A percentile compares a stretch with the other conserved stretches of the same genome.
These are phyloP conservation scores for Linnaemya vulpina DNA, from an alignment of 2,888 invertebrate genomes.

Conservation along the genomic window DNA sequence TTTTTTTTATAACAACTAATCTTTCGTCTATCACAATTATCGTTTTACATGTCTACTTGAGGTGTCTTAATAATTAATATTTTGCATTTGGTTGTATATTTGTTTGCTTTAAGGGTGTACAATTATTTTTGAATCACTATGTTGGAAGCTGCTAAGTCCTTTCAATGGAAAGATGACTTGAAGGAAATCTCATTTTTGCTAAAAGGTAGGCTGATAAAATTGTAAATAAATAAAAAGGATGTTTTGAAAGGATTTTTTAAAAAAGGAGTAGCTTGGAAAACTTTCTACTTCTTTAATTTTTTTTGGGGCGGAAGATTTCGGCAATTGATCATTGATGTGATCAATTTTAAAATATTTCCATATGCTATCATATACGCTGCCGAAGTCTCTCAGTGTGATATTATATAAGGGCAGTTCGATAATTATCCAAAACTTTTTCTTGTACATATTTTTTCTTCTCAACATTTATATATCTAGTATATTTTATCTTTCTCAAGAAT, in stretches of 20 bases:
- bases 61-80: constrained; percentile 18
- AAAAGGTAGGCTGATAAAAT: neutral
- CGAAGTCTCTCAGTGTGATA: no score
- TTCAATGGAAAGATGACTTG: constrained; percentile 62
- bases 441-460: no score
- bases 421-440: no score
- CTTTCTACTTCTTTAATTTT: neutral
- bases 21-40: constrained; percentile 46
- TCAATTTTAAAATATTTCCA: no score
- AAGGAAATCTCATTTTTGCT: constrained; percentile 10
- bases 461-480: no score
- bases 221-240: neutral
- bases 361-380: no score
- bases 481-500: no score
- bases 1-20: constrained; percentile 69
- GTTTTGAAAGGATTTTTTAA: neutral
- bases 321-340: no score
- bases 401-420: no score
- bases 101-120: constrained; percentile 60
- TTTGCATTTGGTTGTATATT: constrained; percentile 45
- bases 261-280: neutral
- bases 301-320: no score
- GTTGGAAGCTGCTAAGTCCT: constrained; percentile 48
- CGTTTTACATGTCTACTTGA: constrained; percentile 41
- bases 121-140: constrained; percentile 42